phyloP scores from a whole-genome alignment of 2,797 vertebrate species.

The Buphagus erythrorhynchus region DNA sequence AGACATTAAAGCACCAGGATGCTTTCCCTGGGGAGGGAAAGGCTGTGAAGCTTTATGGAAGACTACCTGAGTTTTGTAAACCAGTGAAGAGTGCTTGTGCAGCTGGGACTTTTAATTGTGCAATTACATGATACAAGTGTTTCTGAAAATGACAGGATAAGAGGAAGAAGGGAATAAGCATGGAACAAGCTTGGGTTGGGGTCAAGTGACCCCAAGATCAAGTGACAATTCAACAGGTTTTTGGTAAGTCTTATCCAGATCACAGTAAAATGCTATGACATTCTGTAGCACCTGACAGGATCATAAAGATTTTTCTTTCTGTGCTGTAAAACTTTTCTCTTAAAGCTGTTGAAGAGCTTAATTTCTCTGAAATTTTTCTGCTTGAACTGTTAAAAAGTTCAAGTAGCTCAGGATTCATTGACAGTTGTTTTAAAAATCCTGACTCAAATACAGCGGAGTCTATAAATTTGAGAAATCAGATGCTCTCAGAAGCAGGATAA shows the following conservation, averaged over 20 bases:
- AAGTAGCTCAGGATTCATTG: background rate
- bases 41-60: slow-evolving; percentile 15
- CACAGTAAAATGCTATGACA: background rate
- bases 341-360: background rate
- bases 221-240: background rate
- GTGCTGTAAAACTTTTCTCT: background rate
- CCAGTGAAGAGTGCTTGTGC: background rate
- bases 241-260: background rate
- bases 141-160: background rate
- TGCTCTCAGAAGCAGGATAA: background rate
- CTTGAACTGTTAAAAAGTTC: background rate
- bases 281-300: background rate
- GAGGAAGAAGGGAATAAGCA: background rate
- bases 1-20: slow-evolving; percentile 51
- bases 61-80: slow-evolving; percentile 52
- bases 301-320: background rate
- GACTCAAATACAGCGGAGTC: background rate
- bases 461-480: background rate
- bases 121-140: background rate
- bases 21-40: slow-evolving; percentile 23
- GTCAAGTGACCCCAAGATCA: background rate
- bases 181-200: background rate
- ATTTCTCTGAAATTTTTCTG: background rate
- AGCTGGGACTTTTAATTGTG: background rate
- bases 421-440: background rate